These are phyloP conservation scores for Tipula unca DNA, from an alignment of 2,888 invertebrate species.

Conservation along the genomic window DNA sequence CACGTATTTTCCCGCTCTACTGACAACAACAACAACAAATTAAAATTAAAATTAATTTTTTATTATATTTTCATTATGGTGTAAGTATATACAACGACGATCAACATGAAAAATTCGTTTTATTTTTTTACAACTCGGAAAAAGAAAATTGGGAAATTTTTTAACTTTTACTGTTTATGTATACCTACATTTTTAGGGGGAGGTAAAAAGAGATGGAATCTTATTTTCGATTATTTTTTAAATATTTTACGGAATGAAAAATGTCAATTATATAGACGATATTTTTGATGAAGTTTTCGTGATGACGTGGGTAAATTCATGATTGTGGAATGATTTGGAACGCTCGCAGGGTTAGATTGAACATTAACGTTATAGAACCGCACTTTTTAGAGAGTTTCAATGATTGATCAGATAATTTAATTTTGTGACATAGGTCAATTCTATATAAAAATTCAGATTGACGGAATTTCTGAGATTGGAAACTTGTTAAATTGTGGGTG, in stretches of 20 bases:
- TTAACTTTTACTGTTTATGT: neutral
- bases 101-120: neutral
- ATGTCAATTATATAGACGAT: neutral
- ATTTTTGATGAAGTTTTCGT: neutral
- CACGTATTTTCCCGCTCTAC: neutral
- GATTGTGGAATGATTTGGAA: neutral
- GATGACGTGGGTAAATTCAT: neutral
- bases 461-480: too few species aligned
- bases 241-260: neutral
- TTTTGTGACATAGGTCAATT: neutral
- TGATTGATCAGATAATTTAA: neutral
- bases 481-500: too few species aligned
- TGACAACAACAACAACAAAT: neutral
- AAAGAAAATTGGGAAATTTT: conserved; percentile 1
- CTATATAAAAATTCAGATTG: too few species aligned
- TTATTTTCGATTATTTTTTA: neutral
- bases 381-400: neutral
- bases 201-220: neutral
- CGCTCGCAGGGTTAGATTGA: neutral
- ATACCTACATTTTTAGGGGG: neutral
- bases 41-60: conserved; percentile 14
- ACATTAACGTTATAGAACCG: too few species aligned
- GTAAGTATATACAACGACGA: neutral
- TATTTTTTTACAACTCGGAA: neutral
- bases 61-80: neutral